Percentiles rank a stretch among this genome's conserved stretches.
phyloP scores from a whole-genome alignment of 1,140 invertebrate species.

The Leptopilina clavipes region DNA sequence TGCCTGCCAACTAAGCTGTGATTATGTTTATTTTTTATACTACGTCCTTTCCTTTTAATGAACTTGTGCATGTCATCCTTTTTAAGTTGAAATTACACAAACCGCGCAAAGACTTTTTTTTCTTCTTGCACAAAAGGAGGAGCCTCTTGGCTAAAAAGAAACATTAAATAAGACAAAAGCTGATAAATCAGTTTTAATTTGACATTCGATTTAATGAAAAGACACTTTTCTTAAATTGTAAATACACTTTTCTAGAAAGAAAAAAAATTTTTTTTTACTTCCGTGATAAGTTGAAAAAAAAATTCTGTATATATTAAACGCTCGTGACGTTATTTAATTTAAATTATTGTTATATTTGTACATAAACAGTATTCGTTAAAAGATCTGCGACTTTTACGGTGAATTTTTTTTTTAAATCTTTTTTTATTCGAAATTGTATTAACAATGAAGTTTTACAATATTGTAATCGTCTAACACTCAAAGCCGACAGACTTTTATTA shows the following conservation, averaged over 20 bases:
- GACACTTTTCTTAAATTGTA: slow-evolving; percentile 1
- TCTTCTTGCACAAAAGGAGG: slow-evolving; percentile 51
- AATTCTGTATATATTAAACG: slow-evolving; percentile 20
- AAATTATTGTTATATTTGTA: slow-evolving; percentile 31
- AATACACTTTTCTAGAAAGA: neutral
- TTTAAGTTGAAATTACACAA: slow-evolving; percentile 41
- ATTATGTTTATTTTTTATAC: slow-evolving; percentile 74
- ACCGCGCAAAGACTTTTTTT: slow-evolving; percentile 36
- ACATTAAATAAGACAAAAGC: neutral
- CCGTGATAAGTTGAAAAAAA: slow-evolving; percentile 13
- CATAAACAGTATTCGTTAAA: slow-evolving; percentile 30
- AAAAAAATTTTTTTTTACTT: slow-evolving; percentile 1
- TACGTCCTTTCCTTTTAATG: slow-evolving; percentile 60
- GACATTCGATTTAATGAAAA: neutral
- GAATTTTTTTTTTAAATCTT: neutral
- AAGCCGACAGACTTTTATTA: neutral
- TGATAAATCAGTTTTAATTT: neutral
- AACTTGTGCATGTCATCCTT: slow-evolving; percentile 63
- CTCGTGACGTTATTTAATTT: slow-evolving; percentile 29
- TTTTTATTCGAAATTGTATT: slow-evolving; percentile 10
- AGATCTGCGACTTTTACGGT: slow-evolving; percentile 4
- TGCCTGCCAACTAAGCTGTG: slow-evolving; percentile 73
- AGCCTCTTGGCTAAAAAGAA: slow-evolving; percentile 31
- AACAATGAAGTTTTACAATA: neutral
- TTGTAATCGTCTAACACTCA: slow-evolving; percentile 4